These are phyloP conservation scores for Thryonomys swinderianus DNA, from an alignment of 2,113 vertebrate species.

Conservation along the genomic window DNA sequence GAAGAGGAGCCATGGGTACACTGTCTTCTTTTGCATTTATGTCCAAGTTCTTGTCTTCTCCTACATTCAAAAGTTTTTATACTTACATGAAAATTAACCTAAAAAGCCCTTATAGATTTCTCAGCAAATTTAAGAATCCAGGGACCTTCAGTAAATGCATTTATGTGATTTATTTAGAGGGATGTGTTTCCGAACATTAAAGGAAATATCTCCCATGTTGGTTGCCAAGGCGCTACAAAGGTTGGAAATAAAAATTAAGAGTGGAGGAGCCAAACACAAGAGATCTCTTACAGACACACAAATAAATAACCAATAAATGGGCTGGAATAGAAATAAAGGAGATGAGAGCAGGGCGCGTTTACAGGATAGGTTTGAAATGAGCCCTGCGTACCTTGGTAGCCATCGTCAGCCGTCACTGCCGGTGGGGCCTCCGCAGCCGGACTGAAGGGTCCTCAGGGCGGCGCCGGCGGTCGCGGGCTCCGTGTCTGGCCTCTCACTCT, in stretches of 20 bases:
- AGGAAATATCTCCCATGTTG: neutral
- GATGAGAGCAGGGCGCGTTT: neutral
- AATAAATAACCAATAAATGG: neutral
- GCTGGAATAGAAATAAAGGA: neutral
- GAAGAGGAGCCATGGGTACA: neutral
- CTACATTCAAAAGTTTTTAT: conserved; percentile 15
- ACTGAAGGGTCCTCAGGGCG: neutral
- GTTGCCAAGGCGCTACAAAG: neutral
- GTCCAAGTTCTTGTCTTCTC: conserved; percentile 34
- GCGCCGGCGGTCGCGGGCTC: neutral
- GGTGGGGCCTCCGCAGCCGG: neutral
- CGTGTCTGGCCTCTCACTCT: neutral
- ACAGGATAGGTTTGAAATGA: neutral
- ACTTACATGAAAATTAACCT: neutral
- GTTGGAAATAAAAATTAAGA: neutral
- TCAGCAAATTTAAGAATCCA: conserved; percentile 42
- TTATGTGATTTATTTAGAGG: conserved; percentile 23
- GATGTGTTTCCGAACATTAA: conserved; percentile 13
- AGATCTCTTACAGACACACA: neutral
- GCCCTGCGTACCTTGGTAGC: rapidly evolving
- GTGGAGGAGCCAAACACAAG: neutral
- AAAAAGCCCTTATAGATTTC: neutral
- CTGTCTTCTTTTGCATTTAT: neutral
- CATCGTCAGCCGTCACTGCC: neutral
- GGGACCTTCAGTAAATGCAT: neutral